Percentiles rank a stretch among this genome's conserved stretches.
Evolutionary conservation across 2,888 invertebrate genomes (phyloP).

Genomic region (Acheta domesticus): DNA sequence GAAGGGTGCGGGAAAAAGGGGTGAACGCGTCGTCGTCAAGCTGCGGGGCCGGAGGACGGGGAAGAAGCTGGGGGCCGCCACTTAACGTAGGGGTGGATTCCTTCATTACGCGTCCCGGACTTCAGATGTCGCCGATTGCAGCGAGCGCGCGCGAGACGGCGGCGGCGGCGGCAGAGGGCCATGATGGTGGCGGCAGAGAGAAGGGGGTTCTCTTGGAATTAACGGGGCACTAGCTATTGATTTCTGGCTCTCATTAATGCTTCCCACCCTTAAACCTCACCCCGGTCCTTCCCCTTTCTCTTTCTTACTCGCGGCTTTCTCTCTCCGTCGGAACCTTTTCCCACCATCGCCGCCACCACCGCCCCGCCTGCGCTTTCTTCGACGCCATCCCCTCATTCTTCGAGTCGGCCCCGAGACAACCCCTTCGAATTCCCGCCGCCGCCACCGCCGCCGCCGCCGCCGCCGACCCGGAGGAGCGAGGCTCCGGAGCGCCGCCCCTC

Average conservation of each 20-base stretch:
- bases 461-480: not conserved
- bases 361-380: not conserved
- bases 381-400: slow-evolving; percentile 21
- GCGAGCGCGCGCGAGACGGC: slow-evolving; percentile 35
- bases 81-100: slow-evolving; percentile 37
- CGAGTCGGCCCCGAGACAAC: not conserved
- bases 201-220: slow-evolving; percentile 31
- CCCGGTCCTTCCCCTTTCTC: slow-evolving; percentile 12
- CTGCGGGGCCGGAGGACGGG: not conserved
- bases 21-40: not conserved
- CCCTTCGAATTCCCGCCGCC: not conserved
- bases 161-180: slow-evolving; percentile 4
- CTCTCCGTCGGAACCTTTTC: not conserved
- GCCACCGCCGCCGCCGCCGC: not conserved
- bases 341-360: not conserved
- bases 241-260: slow-evolving; percentile 37
- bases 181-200: slow-evolving; percentile 20
- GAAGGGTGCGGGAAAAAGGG: too few relatives aligned
- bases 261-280: slow-evolving; percentile 27
- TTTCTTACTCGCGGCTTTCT: slow-evolving; percentile 10
- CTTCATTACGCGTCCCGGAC: slow-evolving; percentile 46
- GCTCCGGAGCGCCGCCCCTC: not conserved
- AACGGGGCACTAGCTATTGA: slow-evolving; percentile 35
- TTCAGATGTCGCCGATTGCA: slow-evolving; percentile 47
- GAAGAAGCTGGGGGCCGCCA: slow-evolving; percentile 6